A percentile compares a stretch with the other conserved stretches of the same genome.
These are phyloP conservation scores for Brachyptera putata DNA, from an alignment of 2,888 invertebrate species.

Conservation along the genomic window DNA sequence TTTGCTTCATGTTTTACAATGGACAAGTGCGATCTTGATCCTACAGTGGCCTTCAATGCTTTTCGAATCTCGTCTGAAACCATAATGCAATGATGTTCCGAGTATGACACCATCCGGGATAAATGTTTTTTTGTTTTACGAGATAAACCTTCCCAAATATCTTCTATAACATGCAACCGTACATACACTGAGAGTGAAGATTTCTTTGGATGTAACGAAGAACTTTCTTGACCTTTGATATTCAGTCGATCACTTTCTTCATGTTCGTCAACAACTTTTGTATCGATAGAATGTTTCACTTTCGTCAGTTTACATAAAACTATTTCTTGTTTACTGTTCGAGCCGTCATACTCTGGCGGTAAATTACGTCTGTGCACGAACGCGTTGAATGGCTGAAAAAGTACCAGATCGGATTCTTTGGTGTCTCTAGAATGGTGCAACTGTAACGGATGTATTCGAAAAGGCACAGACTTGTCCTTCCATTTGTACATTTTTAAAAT, in stretches of 20 bases:
- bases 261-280: slow-evolving; percentile 21
- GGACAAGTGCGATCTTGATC: background rate
- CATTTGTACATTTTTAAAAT: background rate
- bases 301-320: slow-evolving; percentile 39
- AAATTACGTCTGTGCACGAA: slow-evolving; percentile 41
- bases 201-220: background rate
- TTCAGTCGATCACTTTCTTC: background rate
- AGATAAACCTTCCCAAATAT: slow-evolving; percentile 35
- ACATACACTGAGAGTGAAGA: slow-evolving; percentile 25
- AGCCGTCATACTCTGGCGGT: slow-evolving; percentile 29
- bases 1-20: background rate
- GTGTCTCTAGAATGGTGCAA: background rate
- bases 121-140: slow-evolving; percentile 10
- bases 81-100: background rate
- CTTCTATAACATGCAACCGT: slow-evolving; percentile 38
- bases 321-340: slow-evolving; percentile 21
- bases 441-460: slow-evolving; percentile 34
- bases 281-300: slow-evolving; percentile 32
- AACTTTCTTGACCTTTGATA: background rate
- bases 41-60: background rate
- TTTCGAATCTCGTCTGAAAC: background rate
- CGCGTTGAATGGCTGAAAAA: slow-evolving; percentile 43
- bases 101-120: background rate
- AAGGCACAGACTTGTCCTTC: background rate
- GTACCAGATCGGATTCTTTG: slow-evolving; percentile 28